Conservation (phyloP, 2,113 vertebrate species). For the Tachycineta bicolor region DNA sequence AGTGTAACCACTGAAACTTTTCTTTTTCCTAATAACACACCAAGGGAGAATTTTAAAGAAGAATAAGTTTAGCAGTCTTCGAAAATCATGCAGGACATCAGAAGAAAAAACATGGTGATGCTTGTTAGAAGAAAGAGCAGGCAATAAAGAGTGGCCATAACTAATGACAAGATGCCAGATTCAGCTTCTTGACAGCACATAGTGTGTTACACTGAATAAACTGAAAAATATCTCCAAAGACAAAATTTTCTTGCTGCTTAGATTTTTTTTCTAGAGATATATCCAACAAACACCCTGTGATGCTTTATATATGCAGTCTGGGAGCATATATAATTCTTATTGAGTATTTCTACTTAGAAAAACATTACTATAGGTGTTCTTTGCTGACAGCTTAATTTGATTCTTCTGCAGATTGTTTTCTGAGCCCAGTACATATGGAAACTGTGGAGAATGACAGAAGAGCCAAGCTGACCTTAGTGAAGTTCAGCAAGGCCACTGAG, state of each 20-base stretch:
- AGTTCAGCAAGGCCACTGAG: background rate
- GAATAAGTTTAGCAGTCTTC: background rate
- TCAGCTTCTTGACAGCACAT: background rate
- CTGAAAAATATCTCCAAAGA: background rate
- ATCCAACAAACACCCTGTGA: background rate
- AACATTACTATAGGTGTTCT: background rate
- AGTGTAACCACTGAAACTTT: background rate
- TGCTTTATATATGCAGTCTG: background rate
- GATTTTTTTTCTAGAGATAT: background rate
- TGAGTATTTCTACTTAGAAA: background rate
- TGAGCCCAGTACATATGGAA: background rate
- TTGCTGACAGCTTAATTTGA: background rate
- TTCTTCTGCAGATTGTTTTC: background rate
- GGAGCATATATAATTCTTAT: background rate
- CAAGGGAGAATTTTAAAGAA: background rate
- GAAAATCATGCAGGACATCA: background rate
- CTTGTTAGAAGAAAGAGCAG: background rate
- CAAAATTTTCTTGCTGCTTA: background rate
- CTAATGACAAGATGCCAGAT: background rate
- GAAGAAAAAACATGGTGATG: background rate
- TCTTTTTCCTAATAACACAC: background rate
- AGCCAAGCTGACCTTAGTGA: background rate
- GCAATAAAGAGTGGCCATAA: background rate
- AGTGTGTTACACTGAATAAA: background rate
- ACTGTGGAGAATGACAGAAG: background rate